Percentiles rank a stretch among this genome's conserved stretches.
Evolutionary conservation across 2,888 invertebrate species (phyloP).

Genomic region (Steinernema scapterisci): DNA sequence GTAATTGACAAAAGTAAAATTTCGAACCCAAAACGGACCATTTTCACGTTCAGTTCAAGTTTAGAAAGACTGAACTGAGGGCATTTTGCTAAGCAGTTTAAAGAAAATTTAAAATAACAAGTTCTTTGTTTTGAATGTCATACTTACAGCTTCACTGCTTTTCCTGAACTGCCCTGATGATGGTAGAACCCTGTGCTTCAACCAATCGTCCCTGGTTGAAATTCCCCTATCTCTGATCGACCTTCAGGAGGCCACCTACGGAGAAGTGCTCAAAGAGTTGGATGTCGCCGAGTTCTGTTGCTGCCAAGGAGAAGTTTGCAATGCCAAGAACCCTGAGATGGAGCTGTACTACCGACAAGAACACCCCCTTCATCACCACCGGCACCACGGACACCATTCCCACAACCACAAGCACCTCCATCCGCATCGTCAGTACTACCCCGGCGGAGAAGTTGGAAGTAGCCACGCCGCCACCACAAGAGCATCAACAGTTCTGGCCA

Average conservation of each 20-base stretch:
- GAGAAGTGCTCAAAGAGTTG: background rate
- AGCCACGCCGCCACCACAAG: too few species aligned
- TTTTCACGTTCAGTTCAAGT: too few species aligned
- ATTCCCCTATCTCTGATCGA: background rate
- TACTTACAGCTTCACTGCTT: background rate
- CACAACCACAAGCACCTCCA: background rate
- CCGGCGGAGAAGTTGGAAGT: background rate
- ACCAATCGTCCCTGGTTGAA: background rate
- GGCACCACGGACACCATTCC: background rate
- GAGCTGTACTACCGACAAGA: background rate
- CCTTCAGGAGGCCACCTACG: background rate
- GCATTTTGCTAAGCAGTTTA: too few species aligned
- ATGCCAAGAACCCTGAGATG: background rate
- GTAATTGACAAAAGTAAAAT: too few species aligned
- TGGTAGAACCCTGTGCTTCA: background rate
- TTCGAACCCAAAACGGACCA: background rate
- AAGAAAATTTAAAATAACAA: background rate
- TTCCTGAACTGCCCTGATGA: background rate
- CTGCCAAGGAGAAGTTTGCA: background rate
- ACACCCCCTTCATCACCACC: conserved; percentile 1
- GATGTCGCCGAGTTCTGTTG: conserved; percentile 2
- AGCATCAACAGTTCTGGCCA: too few species aligned
- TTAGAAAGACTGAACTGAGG: too few species aligned
- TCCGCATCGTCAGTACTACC: background rate
- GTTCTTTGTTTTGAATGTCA: background rate